phyloP scores from a whole-genome alignment of 2,797 vertebrate species.

The Petrocephalus schoutedeni region DNA sequence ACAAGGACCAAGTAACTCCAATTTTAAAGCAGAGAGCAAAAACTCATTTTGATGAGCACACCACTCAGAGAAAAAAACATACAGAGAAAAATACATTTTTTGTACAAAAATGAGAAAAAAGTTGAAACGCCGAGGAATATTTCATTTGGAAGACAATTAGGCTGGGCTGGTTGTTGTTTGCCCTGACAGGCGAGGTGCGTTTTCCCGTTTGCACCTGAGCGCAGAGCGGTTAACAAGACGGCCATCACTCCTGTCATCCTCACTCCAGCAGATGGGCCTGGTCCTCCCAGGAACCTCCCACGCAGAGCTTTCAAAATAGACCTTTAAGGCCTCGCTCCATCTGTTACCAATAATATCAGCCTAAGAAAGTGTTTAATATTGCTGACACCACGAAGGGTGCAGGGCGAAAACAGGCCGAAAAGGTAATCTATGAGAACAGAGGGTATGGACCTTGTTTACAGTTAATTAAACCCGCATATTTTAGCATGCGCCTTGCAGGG shows the following conservation, averaged over 20 bases:
- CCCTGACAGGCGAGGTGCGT: not conserved
- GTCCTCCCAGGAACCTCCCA: not conserved
- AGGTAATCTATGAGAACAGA: constrained; percentile 8
- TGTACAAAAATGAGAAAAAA: not conserved
- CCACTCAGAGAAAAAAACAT: not conserved
- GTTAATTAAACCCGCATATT: constrained; percentile 10
- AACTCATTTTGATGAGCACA: not conserved
- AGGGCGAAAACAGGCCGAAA: not conserved
- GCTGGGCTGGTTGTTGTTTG: not conserved
- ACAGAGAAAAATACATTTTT: not conserved
- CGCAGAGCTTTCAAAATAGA: constrained; percentile 7
- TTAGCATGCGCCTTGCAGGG: constrained; percentile 5
- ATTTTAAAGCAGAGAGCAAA: not conserved
- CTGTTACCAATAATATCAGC: not conserved
- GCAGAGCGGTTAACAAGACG: not conserved
- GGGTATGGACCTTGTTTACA: not conserved
- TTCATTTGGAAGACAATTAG: constrained; percentile 4
- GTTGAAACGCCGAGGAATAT: not conserved
- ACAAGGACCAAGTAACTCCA: not conserved
- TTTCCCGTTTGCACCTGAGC: not conserved
- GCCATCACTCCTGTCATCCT: not conserved
- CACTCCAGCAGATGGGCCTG: not conserved
- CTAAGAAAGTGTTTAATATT: constrained; percentile 9
- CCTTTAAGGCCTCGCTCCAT: not conserved
- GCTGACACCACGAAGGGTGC: constrained; percentile 3